Percentiles rank a stretch among this genome's conserved stretches.
These are phyloP conservation scores for Paraplagusia blochii DNA, from an alignment of 2,113 vertebrate genomes.

Conservation along the genomic window DNA sequence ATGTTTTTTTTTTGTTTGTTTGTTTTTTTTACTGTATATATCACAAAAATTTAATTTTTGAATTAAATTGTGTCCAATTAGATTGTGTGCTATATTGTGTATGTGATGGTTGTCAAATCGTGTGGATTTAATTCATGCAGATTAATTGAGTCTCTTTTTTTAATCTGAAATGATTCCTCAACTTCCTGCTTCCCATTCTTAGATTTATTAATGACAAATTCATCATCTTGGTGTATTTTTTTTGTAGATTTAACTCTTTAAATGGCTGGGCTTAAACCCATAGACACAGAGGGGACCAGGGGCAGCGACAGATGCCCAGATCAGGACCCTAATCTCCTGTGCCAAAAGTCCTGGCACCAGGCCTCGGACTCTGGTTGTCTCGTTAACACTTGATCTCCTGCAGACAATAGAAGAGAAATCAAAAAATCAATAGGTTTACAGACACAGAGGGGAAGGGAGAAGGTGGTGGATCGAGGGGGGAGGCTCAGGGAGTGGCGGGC, in stretches of 20 bases:
- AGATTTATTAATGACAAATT: neutral
- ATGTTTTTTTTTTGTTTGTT: too few relatives aligned
- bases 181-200: too few relatives aligned
- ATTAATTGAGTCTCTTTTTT: too few relatives aligned
- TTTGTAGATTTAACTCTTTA: constrained; percentile 9
- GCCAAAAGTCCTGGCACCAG: constrained; percentile 63
- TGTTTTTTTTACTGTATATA: too few relatives aligned
- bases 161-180: too few relatives aligned
- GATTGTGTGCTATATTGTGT: too few relatives aligned
- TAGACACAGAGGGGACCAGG: constrained; percentile 13
- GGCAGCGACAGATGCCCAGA: constrained; percentile 65
- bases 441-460: constrained; percentile 34
- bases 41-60: too few relatives aligned
- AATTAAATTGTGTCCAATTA: too few relatives aligned
- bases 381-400: constrained; percentile 51
- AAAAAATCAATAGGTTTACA: constrained; percentile 72
- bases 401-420: constrained; percentile 70
- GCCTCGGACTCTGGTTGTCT: constrained; percentile 56
- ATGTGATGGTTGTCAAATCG: too few relatives aligned
- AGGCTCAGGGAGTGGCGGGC: constrained; percentile 21
- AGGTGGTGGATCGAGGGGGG: constrained; percentile 17
- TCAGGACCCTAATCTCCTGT: constrained; percentile 61
- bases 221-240: neutral
- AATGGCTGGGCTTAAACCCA: constrained; percentile 11
- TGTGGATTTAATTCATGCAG: too few relatives aligned